Percentiles rank a stretch among this genome's conserved stretches.
phyloP scores from a whole-genome alignment of 2,888 invertebrate species.

The Helobdella robusta region DNA sequence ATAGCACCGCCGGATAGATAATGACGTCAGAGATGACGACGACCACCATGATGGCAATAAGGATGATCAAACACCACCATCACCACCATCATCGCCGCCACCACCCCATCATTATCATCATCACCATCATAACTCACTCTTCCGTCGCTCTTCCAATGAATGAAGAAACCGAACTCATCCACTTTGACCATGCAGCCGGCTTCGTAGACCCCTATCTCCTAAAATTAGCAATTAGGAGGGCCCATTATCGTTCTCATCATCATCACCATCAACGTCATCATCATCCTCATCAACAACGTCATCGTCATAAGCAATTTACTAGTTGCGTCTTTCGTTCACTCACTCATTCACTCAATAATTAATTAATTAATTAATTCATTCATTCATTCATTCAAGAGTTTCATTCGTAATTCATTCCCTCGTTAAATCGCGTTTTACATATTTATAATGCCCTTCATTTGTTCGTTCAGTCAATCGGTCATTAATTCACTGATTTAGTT shows the following conservation, averaged over 20 bases:
- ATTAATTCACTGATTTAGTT: too few species aligned
- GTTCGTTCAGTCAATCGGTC: neutral
- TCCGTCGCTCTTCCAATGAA: conserved; percentile 94
- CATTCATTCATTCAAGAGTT: neutral
- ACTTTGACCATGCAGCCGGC: conserved; percentile 81
- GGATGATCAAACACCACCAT: too few species aligned
- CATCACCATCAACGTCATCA: too few species aligned
- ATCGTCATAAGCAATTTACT: too few species aligned
- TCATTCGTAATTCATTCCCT: neutral
- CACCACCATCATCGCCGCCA: too few species aligned
- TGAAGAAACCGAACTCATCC: conserved; percentile 93
- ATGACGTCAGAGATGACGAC: too few species aligned
- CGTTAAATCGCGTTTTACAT: neutral
- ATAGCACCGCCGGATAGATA: too few species aligned
- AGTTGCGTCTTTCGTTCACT: too few species aligned
- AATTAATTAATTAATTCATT: neutral
- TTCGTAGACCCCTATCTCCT: conserved; percentile 83
- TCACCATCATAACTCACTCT: conserved; percentile 68
- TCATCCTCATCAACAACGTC: too few species aligned
- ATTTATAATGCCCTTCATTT: neutral
- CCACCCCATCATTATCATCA: too few species aligned
- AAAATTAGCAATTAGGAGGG: conserved; percentile 15
- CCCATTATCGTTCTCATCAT: too few species aligned
- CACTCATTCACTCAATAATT: too few species aligned
- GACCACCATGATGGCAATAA: neutral